These are phyloP conservation scores for Halcyon leucocephala DNA, from an alignment of 2,797 vertebrate species.

Conservation along the genomic window DNA sequence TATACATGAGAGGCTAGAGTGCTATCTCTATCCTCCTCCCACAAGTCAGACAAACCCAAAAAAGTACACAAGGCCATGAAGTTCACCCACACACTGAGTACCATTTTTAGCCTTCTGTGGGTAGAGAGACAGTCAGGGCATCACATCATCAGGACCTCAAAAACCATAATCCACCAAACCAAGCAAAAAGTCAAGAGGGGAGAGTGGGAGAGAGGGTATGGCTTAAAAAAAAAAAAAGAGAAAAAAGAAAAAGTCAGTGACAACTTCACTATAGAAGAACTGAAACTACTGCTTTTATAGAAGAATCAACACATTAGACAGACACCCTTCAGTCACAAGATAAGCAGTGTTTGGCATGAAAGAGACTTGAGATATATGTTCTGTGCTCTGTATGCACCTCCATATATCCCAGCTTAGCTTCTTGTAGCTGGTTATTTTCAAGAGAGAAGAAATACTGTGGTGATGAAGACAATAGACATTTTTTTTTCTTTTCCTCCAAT, in stretches of 20 bases:
- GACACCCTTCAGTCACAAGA: neutral
- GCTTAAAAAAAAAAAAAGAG: neutral
- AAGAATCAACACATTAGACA: neutral
- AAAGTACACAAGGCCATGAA: neutral
- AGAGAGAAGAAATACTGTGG: neutral
- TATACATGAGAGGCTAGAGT: neutral
- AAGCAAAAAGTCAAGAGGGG: neutral
- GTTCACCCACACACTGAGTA: neutral
- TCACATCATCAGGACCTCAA: neutral
- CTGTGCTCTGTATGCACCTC: neutral
- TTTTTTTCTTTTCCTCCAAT: neutral
- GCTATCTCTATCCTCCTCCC: neutral
- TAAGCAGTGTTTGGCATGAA: neutral
- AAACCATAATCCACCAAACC: neutral
- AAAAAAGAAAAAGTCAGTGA: neutral
- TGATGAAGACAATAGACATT: neutral
- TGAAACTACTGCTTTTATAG: neutral
- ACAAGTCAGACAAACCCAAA: neutral
- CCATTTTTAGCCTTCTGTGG: neutral
- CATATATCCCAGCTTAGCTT: fast-evolving
- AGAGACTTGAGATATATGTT: neutral
- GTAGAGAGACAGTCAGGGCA: neutral
- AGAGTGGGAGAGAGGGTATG: neutral
- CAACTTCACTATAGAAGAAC: neutral
- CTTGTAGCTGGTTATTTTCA: neutral